phyloP scores from a whole-genome alignment of 1,140 invertebrate species.

The Mesaphorura yosii region DNA sequence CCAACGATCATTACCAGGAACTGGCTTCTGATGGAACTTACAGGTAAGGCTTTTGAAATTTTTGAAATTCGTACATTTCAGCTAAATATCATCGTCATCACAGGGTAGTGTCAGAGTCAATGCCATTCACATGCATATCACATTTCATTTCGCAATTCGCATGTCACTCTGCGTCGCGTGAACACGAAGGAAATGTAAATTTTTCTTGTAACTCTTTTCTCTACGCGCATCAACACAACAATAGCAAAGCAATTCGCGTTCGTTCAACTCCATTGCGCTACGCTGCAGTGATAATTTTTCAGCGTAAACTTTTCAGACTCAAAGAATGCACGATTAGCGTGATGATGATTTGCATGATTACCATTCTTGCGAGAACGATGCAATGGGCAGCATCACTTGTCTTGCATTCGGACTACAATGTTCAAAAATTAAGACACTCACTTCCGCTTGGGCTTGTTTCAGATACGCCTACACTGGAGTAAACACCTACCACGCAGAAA shows the following conservation, averaged over 20 bases:
- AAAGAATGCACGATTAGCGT: too few relatives aligned
- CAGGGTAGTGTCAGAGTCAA: neutral
- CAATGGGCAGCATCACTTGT: neutral
- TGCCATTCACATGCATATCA: neutral
- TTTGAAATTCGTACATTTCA: neutral
- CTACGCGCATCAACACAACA: neutral
- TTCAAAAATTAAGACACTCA: neutral
- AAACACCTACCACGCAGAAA: constrained; percentile 26
- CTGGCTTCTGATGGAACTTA: constrained; percentile 13
- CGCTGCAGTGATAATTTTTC: too few relatives aligned
- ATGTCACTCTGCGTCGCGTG: too few relatives aligned
- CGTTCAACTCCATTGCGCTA: neutral
- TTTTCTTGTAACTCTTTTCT: neutral
- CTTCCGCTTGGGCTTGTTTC: neutral
- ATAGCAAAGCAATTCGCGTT: neutral
- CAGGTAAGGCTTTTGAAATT: constrained; percentile 10
- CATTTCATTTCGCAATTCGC: neutral
- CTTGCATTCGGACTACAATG: neutral
- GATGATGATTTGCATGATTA: too few relatives aligned
- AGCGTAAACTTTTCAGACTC: too few relatives aligned
- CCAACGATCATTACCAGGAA: constrained; percentile 17
- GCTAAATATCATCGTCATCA: neutral
- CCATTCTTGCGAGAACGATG: neutral
- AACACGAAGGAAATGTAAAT: neutral
- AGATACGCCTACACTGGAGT: constrained; percentile 32